Percentiles rank a stretch among this genome's conserved stretches.
These are phyloP conservation scores for Pontoporia blainvillei DNA, from an alignment of 2,113 vertebrate species.

Conservation along the genomic window DNA sequence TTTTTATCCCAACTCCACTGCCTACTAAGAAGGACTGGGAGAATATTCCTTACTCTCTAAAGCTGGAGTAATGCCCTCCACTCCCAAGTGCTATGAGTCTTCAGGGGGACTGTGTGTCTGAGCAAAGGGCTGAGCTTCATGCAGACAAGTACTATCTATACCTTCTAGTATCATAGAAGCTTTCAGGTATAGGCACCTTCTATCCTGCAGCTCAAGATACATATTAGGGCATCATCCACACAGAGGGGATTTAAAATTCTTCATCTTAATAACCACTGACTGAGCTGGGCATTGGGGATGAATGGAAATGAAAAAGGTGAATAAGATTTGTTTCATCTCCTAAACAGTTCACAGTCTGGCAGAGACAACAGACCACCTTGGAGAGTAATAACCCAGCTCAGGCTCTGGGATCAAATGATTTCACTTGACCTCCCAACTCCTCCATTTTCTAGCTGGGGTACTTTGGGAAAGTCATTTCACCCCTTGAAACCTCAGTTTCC, in stretches of 20 bases:
- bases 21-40: neutral
- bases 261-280: neutral
- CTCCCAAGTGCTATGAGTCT: neutral
- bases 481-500: neutral
- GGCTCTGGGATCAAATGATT: neutral
- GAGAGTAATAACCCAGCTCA: neutral
- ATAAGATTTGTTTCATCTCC: neutral
- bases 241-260: neutral
- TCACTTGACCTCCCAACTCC: neutral
- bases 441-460: constrained; percentile 1
- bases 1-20: neutral
- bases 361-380: neutral
- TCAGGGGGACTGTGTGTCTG: neutral
- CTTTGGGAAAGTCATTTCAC: neutral
- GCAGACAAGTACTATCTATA: neutral
- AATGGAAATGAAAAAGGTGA: neutral
- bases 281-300: neutral
- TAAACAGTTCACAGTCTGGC: neutral
- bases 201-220: neutral
- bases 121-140: neutral
- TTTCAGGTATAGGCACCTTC: neutral
- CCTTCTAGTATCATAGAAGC: neutral
- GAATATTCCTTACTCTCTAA: neutral
- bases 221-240: neutral
- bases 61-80: neutral